Base-by-base conservation (phyloP, 2,113 vertebrate genomes). In the Circaetus gallicus region DNA sequence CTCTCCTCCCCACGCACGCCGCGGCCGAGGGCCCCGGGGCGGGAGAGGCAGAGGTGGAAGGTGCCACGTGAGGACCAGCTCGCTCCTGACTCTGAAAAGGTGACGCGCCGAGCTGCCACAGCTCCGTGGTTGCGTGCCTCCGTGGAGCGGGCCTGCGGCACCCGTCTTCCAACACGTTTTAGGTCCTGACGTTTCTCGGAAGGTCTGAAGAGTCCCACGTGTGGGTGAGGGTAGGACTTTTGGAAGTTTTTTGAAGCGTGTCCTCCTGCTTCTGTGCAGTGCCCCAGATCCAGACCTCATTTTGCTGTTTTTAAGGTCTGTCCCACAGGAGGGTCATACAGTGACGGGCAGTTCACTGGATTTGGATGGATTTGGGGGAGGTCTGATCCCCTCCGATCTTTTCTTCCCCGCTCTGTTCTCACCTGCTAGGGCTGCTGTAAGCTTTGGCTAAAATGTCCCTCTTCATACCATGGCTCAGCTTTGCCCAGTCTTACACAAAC, bases 101-200 rank as follows among this genome's bases (percentile, higher is more conserved):
- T 47, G 77, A 65, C 0, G 11, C 32, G 2, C 26, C 1, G 43
- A 24, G 40, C 10, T 65, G 49, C 84, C 2, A 1, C n/a, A 24
- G 71, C 36, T 72, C 62, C 0, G 0, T 8, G 42, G 18, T 16
- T 40, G 28, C 0, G 0, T 52, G 82, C n/a, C 38, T 63, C 16
- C 13, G 0, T n/a, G 43, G 34, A 52, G 9, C 2, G 29, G 55
- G 72, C 25, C 72, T 31, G 63, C 0, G 0, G 32, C 14, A 42
- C 25, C 43, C 49, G 2, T 34, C 82, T 80, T 40, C 36, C 50
- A 36, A 24, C 3, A 0, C 1, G 2, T 3, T 77, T 36, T 20
- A 49, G 55, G 50, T 42, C 15, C 36, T 47, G 32, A 13, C 0
- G 4, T 86, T 47, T 40, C 73, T 52, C 1, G 0, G 38, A 32